Evolutionary conservation across 2,113 vertebrate species (phyloP).

Genomic region (Grallaria varia): DNA sequence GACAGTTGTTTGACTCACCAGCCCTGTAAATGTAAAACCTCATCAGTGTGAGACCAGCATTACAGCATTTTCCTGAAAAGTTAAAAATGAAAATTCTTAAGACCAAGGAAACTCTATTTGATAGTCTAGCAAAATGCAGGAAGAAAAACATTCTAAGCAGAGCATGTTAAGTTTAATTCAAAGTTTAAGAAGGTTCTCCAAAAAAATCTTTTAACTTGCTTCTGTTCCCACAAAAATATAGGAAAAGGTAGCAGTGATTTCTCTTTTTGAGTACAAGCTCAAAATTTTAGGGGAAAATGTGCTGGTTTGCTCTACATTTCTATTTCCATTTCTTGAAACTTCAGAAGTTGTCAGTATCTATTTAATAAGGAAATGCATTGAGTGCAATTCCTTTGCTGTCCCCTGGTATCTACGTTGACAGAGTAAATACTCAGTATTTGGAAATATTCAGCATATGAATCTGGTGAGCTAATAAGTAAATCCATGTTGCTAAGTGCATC

Average conservation of each 20-base stretch:
- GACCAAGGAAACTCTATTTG: neutral
- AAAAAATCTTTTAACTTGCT: neutral
- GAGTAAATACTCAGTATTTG: neutral
- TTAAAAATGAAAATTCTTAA: neutral
- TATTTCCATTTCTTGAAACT: neutral
- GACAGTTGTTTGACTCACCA: neutral
- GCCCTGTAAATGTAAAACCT: neutral
- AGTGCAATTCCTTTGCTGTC: neutral
- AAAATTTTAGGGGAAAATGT: neutral
- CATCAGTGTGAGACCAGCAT: neutral
- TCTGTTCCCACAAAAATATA: neutral
- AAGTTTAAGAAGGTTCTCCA: neutral
- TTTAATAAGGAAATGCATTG: neutral
- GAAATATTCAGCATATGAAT: neutral
- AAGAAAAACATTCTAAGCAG: neutral
- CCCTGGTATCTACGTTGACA: neutral
- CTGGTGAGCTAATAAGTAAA: neutral
- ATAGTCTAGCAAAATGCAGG: neutral
- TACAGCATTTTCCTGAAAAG: neutral
- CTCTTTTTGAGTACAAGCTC: too few relatives aligned
- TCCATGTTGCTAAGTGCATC: neutral
- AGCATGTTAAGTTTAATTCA: neutral
- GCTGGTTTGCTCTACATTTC: neutral
- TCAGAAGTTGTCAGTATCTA: neutral
- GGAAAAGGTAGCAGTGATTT: neutral